These are phyloP conservation scores for Tetrao urogallus DNA, from an alignment of 2,113 vertebrate genomes.

Conservation along the genomic window DNA sequence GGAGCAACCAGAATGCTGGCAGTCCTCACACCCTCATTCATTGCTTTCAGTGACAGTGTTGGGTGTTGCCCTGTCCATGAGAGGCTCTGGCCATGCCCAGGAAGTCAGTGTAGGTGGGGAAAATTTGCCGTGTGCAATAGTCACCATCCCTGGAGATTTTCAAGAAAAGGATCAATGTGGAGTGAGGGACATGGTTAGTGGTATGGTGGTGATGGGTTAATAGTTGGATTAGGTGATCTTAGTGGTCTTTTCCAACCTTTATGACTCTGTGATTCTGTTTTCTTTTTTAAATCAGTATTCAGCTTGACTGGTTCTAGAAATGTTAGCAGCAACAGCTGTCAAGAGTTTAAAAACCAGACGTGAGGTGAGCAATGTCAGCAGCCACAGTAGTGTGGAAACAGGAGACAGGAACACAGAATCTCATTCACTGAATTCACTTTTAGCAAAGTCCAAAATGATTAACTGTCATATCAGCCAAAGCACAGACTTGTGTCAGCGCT, in stretches of 20 bases:
- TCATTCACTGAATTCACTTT: not conserved
- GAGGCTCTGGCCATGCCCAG: not conserved
- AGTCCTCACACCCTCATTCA: rapidly evolving
- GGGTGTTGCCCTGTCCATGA: not conserved
- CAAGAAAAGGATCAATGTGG: too few species aligned
- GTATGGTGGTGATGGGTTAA: too few species aligned
- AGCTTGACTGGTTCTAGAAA: not conserved
- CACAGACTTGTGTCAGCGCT: not conserved
- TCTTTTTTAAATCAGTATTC: not conserved
- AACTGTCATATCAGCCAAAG: not conserved
- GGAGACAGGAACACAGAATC: not conserved
- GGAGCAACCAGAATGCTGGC: not conserved
- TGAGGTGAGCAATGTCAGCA: not conserved
- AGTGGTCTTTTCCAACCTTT: too few species aligned
- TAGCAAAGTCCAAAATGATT: not conserved
- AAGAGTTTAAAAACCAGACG: not conserved
- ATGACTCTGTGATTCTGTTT: not conserved
- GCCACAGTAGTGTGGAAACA: not conserved
- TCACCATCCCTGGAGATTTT: too few species aligned
- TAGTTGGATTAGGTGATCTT: too few species aligned
- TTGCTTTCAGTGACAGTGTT: rapidly evolving
- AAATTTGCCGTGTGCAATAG: not conserved
- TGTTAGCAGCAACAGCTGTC: not conserved
- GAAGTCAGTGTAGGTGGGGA: rapidly evolving
- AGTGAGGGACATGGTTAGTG: too few species aligned